Conservation (phyloP, 2,888 invertebrate species). For the Phorcus lineatus region DNA sequence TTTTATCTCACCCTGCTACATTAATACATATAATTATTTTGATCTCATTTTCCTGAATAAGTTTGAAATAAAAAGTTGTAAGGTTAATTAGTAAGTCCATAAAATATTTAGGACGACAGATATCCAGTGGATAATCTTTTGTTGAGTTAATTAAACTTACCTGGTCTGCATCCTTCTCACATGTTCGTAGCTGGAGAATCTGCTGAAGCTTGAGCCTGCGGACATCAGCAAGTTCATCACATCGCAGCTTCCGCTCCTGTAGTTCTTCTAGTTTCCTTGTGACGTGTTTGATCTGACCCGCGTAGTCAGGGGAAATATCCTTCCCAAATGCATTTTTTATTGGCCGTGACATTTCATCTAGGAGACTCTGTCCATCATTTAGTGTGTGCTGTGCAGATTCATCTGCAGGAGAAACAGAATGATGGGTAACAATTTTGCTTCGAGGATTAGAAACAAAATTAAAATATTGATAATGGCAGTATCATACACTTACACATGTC, state of each 20-base stretch:
- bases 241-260: constrained; percentile 82
- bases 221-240: constrained; percentile 83
- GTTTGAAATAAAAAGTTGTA: too few relatives aligned
- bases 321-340: constrained; percentile 86
- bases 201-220: constrained; percentile 87
- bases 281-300: constrained; percentile 81
- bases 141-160: constrained; percentile 66
- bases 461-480: too few relatives aligned
- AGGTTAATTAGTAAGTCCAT: too few relatives aligned
- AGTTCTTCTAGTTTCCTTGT: constrained; percentile 83
- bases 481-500: too few relatives aligned
- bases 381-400: constrained; percentile 82
- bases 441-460: too few relatives aligned
- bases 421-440: neutral
- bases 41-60: too few relatives aligned
- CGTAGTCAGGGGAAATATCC: constrained; percentile 80
- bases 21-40: too few relatives aligned
- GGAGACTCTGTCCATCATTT: constrained; percentile 85
- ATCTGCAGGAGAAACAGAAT: constrained; percentile 77
- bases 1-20: too few relatives aligned
- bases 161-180: constrained; percentile 86
- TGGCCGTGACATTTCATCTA: constrained; percentile 86
- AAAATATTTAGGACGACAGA: too few relatives aligned
- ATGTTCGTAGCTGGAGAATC: constrained; percentile 84
- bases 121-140: too few relatives aligned